Base-by-base conservation (phyloP, 2,888 invertebrate species). In the Abrostola triplasia region DNA sequence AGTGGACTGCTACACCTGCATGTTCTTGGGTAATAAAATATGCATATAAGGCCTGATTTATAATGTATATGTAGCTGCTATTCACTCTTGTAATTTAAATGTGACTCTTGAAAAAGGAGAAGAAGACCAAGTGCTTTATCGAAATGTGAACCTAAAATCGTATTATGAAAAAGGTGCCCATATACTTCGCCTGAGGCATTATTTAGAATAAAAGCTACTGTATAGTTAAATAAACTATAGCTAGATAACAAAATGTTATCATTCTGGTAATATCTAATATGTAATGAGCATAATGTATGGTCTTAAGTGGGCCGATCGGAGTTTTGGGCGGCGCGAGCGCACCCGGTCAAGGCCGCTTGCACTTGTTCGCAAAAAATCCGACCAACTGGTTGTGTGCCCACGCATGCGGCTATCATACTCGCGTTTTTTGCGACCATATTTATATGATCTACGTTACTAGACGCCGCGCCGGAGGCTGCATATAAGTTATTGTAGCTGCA, bases 261-360 rank as follows among this genome's bases (percentile, higher is more conserved):
- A 59, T 76, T 76, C 73, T 71, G 59, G 53, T 67, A 44, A 60
- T 63, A 69, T 68, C 50, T 73, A 68, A 59, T 69, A 70, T 66
- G 48, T 72, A 74, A 69, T 80, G 62, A 66, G 70, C 49, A 67
- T 73, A 79, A 80, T 77, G 53, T 74, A 79, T 76, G 76, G 59
- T 72, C 64, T 63, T 80, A 87, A 82, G 84, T 84, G 76, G 81
- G 84, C 72, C 79, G 80, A 74, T 81, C 81, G 79, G 73, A 71
- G 81, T 85, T 91, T 93, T 89, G 85, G 91, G 87, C 86, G 82
- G 81, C 73, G 66, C 80, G 80, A 58, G 58, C 70, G 77, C 87
- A 84, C 84, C 81, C 87, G 93, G 94, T 93, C 94, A 94, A 94
- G 94, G 94, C 81, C 93, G 86, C 88, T 84, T 90, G 90, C 91